These are phyloP conservation scores for Ophonus ardosiacus DNA, from an alignment of 2,888 invertebrate species.

Conservation along the genomic window DNA sequence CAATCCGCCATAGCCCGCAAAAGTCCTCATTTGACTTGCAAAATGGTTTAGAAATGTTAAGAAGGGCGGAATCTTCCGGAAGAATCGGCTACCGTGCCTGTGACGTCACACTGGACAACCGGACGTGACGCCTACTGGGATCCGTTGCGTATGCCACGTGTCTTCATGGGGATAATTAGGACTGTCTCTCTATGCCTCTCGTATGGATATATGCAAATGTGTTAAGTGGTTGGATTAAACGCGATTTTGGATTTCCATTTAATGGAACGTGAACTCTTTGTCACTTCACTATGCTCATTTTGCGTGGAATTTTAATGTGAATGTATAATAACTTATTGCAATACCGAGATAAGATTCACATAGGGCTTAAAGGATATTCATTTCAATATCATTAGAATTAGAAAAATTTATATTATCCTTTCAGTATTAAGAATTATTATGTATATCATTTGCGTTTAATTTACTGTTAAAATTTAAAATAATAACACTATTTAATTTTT, in stretches of 20 bases:
- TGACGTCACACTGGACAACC: not conserved
- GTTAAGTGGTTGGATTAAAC: not conserved
- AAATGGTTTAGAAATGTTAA: slow-evolving; percentile 63
- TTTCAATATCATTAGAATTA: too few relatives aligned
- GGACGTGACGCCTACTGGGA: not conserved
- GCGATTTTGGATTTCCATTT: slow-evolving; percentile 43
- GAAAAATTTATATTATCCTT: too few relatives aligned
- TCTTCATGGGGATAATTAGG: not conserved
- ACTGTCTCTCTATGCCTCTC: not conserved
- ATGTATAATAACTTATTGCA: too few relatives aligned
- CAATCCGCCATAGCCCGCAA: slow-evolving; percentile 55
- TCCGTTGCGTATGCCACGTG: not conserved
- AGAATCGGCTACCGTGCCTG: not conserved
- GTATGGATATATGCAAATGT: slow-evolving; percentile 1
- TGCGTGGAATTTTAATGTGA: too few relatives aligned
- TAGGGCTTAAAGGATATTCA: too few relatives aligned
- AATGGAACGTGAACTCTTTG: not conserved
- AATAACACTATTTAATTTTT: too few relatives aligned
- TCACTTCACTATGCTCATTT: too few relatives aligned
- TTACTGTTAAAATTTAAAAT: too few relatives aligned
- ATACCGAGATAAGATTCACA: too few relatives aligned
- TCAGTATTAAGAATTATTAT: too few relatives aligned
- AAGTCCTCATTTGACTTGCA: slow-evolving; percentile 61
- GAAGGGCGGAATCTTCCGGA: slow-evolving; percentile 46
- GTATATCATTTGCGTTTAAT: too few relatives aligned